Evolutionary conservation across 2,888 invertebrate species (phyloP).

Genomic region (Lasioglossum pauxillum): DNA sequence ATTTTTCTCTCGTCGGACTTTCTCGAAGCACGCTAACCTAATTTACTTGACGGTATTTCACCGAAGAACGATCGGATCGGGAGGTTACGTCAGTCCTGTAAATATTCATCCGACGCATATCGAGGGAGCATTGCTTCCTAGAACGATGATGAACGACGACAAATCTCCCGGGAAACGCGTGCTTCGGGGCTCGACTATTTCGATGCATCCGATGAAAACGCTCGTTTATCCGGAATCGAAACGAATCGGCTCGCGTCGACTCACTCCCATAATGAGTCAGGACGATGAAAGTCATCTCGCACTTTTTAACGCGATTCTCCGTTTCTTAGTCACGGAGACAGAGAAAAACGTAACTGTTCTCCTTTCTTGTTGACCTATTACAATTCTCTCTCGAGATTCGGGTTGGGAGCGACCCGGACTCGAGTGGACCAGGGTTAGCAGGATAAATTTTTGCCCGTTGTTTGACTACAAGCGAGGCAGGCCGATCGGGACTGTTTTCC

Average conservation of each 20-base stretch:
- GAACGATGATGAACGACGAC: constrained; percentile 45
- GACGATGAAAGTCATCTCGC: not conserved
- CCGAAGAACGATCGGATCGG: not conserved
- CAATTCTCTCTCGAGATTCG: not conserved
- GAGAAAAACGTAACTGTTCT: not conserved
- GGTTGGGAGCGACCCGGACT: not conserved
- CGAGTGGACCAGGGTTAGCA: not conserved
- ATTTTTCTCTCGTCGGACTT: not conserved
- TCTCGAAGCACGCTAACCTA: not conserved
- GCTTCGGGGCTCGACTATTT: constrained; percentile 1
- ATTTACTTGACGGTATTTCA: not conserved
- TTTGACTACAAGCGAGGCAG: not conserved
- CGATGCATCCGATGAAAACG: not conserved
- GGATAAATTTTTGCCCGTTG: not conserved
- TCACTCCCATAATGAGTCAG: not conserved
- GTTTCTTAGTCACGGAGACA: not conserved
- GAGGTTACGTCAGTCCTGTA: constrained; percentile 17
- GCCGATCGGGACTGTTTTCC: not conserved
- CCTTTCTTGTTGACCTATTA: not conserved
- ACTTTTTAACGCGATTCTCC: not conserved
- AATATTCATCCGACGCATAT: constrained; percentile 24
- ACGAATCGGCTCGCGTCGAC: not conserved
- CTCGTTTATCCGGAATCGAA: not conserved
- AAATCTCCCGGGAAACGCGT: constrained; percentile 22
- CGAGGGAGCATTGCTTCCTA: constrained; percentile 35